A percentile compares a stretch with the other conserved stretches of the same genome.
phyloP scores from a whole-genome alignment of 2,113 vertebrate genomes.

The Lasiurus cinereus region DNA sequence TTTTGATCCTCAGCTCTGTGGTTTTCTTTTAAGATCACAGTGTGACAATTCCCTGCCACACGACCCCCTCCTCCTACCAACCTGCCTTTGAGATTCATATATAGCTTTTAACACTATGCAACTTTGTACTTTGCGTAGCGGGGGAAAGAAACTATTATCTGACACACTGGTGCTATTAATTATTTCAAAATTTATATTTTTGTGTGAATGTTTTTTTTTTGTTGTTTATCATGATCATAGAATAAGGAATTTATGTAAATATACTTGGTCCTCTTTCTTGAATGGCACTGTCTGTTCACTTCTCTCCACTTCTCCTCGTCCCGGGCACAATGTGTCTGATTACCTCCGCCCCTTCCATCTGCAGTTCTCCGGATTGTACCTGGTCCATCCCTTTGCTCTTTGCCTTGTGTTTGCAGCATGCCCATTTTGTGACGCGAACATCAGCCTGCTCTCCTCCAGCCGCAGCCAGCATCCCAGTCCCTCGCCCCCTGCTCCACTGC shows the following conservation, averaged over 20 bases:
- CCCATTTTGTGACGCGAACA: conserved; percentile 68
- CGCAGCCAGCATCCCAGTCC: conserved; percentile 62
- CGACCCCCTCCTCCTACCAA: conserved; percentile 53
- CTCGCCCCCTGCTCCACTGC: background rate
- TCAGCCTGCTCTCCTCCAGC: conserved; percentile 84
- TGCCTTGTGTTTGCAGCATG: background rate
- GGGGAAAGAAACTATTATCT: conserved; percentile 94
- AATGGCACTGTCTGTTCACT: conserved; percentile 86
- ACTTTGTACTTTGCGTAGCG: conserved; percentile 95
- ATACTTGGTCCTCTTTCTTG: conserved; percentile 91
- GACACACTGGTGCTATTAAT: conserved; percentile 99
- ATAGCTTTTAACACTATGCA: conserved; percentile 96
- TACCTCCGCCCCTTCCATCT: conserved; percentile 14
- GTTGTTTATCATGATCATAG: conserved; percentile 92
- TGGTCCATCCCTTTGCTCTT: conserved; percentile 18
- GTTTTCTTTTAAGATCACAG: conserved; percentile 75
- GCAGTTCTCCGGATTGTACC: background rate
- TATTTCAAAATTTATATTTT: conserved; percentile 99
- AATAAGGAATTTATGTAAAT: conserved; percentile 96
- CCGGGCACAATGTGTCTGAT: background rate
- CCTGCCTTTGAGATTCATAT: conserved; percentile 82
- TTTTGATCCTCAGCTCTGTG: conserved; percentile 65
- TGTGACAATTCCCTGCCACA: conserved; percentile 72
- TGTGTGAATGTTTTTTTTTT: conserved; percentile 95
- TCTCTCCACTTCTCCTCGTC: background rate